Conservation (phyloP, 2,113 vertebrate species). For the Ammodytes dubius region DNA sequence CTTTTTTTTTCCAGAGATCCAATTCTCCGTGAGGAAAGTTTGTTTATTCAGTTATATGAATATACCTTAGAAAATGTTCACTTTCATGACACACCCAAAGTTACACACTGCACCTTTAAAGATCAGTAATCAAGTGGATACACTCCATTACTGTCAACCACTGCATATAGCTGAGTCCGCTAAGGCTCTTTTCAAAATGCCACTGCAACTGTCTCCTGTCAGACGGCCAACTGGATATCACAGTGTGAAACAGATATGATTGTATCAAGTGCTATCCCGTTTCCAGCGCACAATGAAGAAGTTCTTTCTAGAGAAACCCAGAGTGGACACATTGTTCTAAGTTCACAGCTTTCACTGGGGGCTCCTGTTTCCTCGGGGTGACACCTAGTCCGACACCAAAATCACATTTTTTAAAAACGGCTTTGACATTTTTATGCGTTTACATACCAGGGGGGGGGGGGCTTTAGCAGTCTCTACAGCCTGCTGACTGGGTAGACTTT, state of each 20-base stretch:
- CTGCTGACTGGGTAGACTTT: not conserved
- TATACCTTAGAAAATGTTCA: no score
- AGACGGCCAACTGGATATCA: conserved; percentile 8
- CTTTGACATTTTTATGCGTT: not conserved
- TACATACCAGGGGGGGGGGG: not conserved
- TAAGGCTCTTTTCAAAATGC: not conserved
- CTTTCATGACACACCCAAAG: no score
- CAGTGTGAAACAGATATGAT: conserved; percentile 56
- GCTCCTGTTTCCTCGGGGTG: not conserved
- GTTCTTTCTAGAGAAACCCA: conserved; percentile 23
- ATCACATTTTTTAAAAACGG: not conserved
- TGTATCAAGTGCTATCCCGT: conserved; percentile 23
- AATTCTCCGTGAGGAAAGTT: no score
- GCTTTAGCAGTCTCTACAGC: not conserved
- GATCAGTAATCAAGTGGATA: no score
- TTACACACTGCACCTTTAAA: no score
- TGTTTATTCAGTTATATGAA: no score
- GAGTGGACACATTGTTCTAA: conserved; percentile 34
- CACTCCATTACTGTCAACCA: no score
- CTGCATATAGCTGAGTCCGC: not conserved
- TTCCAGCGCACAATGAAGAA: conserved; percentile 30
- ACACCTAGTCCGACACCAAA: no score
- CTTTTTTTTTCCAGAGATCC: no score
- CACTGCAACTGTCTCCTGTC: conserved; percentile 14
- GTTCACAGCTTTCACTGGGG: conserved; percentile 29